Evolutionary conservation across 2,113 vertebrate species (phyloP).

Genomic region (Brachypteracias leptosomus): DNA sequence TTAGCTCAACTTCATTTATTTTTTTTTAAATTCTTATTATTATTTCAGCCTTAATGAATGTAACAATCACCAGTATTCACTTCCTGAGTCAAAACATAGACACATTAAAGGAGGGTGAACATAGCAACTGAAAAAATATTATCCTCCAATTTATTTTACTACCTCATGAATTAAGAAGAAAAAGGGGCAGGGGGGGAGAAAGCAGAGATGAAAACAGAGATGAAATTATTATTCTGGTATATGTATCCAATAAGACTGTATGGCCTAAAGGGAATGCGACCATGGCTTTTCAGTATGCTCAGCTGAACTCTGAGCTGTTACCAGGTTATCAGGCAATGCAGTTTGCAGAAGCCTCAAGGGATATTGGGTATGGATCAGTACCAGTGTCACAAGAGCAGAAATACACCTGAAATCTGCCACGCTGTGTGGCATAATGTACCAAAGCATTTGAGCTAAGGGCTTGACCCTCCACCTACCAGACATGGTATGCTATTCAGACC

Average conservation of each 20-base stretch:
- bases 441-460: not conserved
- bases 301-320: not conserved
- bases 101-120: not conserved
- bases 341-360: not conserved
- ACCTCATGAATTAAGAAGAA: not conserved
- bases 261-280: not conserved
- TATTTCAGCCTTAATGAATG: not conserved
- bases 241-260: not conserved
- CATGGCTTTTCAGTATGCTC: not conserved
- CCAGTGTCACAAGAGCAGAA: not conserved
- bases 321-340: not conserved
- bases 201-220: not conserved
- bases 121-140: not conserved
- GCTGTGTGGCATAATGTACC: not conserved
- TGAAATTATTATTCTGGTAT: not conserved
- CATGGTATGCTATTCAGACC: not conserved
- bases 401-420: not conserved
- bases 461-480: not conserved
- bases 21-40: not conserved
- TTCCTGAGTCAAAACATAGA: not conserved
- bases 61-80: not conserved
- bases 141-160: not conserved
- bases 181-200: not conserved
- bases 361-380: not conserved
- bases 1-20: not conserved